phyloP scores from a whole-genome alignment of 2,113 vertebrate species.

The Tychaedon coryphoeus region DNA sequence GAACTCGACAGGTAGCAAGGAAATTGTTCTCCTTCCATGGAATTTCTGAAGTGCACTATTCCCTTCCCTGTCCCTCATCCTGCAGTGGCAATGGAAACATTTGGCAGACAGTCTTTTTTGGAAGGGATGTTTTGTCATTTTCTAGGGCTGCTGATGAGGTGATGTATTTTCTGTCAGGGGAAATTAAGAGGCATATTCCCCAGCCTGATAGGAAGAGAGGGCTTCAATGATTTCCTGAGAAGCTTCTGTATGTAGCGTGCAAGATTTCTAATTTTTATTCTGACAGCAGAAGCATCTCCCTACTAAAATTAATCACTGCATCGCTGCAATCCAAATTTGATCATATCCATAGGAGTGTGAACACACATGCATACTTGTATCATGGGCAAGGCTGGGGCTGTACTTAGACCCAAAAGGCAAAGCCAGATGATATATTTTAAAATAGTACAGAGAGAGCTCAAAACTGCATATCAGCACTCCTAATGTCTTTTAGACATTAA shows the following conservation, averaged over 20 bases:
- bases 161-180: conserved; percentile 50
- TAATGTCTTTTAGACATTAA: background rate
- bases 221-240: background rate
- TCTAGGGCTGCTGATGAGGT: conserved; percentile 35
- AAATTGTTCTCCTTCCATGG: background rate
- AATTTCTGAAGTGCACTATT: background rate
- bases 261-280: conserved; percentile 5
- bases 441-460: background rate
- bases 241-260: background rate
- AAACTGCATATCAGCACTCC: background rate
- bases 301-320: background rate
- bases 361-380: rapidly evolving
- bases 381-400: background rate
- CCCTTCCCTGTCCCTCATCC: background rate
- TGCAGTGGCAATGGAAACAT: background rate
- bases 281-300: background rate
- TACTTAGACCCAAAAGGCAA: background rate
- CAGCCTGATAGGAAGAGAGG: background rate
- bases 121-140: conserved; percentile 39
- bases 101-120: background rate
- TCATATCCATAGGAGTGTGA: background rate
- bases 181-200: conserved; percentile 37
- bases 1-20: background rate
- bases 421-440: background rate
- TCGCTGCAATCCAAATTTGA: background rate